Evolutionary conservation across 2,888 invertebrate species (phyloP).

Genomic region (Spilosoma lubricipeda): DNA sequence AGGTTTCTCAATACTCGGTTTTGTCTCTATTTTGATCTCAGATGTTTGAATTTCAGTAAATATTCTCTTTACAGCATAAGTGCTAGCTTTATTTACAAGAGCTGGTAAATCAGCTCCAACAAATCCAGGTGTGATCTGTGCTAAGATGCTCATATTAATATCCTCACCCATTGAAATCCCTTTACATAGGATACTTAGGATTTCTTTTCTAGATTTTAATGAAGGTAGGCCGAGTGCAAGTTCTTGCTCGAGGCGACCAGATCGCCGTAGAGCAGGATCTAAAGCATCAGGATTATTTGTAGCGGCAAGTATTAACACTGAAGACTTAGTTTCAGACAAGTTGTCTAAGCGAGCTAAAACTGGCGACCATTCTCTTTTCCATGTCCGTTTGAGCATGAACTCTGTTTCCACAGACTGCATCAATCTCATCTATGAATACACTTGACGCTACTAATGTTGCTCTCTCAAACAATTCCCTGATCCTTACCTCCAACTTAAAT

Average conservation of each 20-base stretch:
- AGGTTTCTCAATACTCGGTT: slow-evolving; percentile 35
- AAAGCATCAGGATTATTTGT: slow-evolving; percentile 97
- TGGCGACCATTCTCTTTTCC: slow-evolving; percentile 97
- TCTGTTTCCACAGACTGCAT: slow-evolving; percentile 96
- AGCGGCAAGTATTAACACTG: slow-evolving; percentile 96
- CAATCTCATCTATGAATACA: slow-evolving; percentile 98
- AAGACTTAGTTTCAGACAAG: slow-evolving; percentile 84
- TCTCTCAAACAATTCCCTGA: slow-evolving; percentile 95
- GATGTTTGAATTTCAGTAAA: slow-evolving; percentile 71
- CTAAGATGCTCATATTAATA: slow-evolving; percentile 90
- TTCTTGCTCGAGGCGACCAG: slow-evolving; percentile 97
- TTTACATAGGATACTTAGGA: no score
- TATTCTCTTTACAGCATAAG: slow-evolving; percentile 91
- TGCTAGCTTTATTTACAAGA: slow-evolving; percentile 94
- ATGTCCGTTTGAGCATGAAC: slow-evolving; percentile 97
- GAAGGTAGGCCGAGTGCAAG: slow-evolving; percentile 97
- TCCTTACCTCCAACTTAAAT: slow-evolving; percentile 89
- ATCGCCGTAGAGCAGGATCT: slow-evolving; percentile 96
- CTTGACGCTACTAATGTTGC: slow-evolving; percentile 92
- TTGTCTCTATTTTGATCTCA: slow-evolving; percentile 48
- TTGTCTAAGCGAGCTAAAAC: slow-evolving; percentile 96
- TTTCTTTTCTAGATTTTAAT: slow-evolving; percentile 92
- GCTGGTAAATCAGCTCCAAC: slow-evolving; percentile 97
- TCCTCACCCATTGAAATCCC: no score
- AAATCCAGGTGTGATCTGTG: slow-evolving; percentile 96